These are phyloP conservation scores for Choloepus hoffmanni DNA, from an alignment of 2,113 vertebrate genomes.

Conservation along the genomic window DNA sequence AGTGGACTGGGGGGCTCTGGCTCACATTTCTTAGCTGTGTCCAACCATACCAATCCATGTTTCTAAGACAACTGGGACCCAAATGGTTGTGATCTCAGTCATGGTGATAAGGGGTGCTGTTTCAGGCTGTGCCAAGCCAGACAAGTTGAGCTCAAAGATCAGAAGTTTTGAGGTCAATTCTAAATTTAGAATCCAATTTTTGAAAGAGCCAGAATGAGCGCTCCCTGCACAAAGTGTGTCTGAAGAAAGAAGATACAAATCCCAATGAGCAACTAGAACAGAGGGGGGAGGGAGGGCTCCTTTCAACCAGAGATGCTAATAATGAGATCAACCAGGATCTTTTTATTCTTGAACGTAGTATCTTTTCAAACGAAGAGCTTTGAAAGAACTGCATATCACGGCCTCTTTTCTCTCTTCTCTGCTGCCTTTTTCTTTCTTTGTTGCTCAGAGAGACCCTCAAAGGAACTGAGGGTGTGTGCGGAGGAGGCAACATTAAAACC, in stretches of 20 bases:
- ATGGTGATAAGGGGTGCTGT: conserved; percentile 67
- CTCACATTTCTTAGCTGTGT: conserved; percentile 40
- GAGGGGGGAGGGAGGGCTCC: neutral
- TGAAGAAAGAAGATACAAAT: conserved; percentile 64
- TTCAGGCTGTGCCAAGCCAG: conserved; percentile 47
- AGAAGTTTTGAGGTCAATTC: conserved; percentile 82
- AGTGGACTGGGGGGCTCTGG: conserved; percentile 54
- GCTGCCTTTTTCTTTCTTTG: neutral
- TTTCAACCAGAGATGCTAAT: conserved; percentile 27
- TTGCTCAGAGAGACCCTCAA: neutral
- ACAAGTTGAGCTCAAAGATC: conserved; percentile 82
- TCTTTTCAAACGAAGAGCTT: conserved; percentile 56
- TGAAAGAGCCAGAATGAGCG: conserved; percentile 70
- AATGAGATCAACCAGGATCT: conserved; percentile 44
- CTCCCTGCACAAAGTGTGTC: conserved; percentile 71
- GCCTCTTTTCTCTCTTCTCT: neutral
- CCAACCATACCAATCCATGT: conserved; percentile 58
- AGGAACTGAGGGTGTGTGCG: neutral
- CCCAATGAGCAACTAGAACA: neutral
- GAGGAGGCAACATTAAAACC: neutral
- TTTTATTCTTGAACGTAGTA: neutral
- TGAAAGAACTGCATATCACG: neutral
- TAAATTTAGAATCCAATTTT: conserved; percentile 81
- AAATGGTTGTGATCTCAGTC: conserved; percentile 55
- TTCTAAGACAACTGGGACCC: conserved; percentile 78